Evolutionary conservation across 2,888 invertebrate species (phyloP).

Genomic region (Alsophila aescularia): DNA sequence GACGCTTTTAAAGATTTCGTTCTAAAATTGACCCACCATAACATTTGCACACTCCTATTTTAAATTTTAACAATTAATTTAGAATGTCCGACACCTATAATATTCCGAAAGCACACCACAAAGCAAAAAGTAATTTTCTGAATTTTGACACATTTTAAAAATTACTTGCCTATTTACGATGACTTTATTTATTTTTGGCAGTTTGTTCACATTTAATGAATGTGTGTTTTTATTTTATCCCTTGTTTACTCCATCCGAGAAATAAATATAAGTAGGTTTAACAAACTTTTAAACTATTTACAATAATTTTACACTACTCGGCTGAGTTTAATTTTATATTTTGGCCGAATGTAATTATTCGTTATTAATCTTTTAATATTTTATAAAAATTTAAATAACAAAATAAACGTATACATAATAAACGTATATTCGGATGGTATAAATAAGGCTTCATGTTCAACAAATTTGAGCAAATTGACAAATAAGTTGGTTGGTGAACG

Average conservation of each 20-base stretch:
- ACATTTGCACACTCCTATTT: conserved; percentile 32
- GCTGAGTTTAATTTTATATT: neutral
- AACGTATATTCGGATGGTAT: conserved; percentile 1
- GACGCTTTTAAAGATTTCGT: conserved; percentile 18
- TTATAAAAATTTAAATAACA: too few relatives aligned
- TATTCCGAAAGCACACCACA: conserved; percentile 36
- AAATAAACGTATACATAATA: neutral
- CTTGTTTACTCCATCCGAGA: conserved; percentile 1
- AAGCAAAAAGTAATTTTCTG: conserved; percentile 31
- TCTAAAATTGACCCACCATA: conserved; percentile 72
- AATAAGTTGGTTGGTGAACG: conserved; percentile 4
- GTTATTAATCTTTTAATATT: too few relatives aligned
- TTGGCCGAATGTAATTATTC: too few relatives aligned
- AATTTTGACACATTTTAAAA: conserved; percentile 52
- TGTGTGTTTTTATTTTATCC: neutral
- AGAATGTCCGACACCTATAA: conserved; percentile 58
- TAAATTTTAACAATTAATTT: conserved; percentile 60
- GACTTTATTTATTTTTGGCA: conserved; percentile 56
- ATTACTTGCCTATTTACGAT: conserved; percentile 38
- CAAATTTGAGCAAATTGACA: conserved; percentile 34
- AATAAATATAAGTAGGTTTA: too few relatives aligned
- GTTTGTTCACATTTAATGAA: conserved; percentile 42
- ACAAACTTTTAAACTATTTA: neutral
- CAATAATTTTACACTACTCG: neutral
- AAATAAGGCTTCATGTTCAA: conserved; percentile 9